These are phyloP conservation scores for Mizuhopecten yessoensis DNA, from an alignment of 1,140 invertebrate species.

Conservation along the genomic window DNA sequence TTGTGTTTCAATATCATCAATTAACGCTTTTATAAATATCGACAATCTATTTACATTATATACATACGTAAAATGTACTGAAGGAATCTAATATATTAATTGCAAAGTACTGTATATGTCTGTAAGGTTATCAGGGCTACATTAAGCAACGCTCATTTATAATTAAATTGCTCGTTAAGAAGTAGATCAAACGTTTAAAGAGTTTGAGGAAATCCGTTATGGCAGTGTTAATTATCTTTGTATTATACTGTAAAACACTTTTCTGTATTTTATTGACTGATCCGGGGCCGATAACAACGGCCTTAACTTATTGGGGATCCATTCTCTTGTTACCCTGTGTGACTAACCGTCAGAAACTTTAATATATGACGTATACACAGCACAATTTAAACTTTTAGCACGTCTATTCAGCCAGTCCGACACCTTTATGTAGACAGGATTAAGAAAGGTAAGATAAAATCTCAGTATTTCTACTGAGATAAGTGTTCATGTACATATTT, in stretches of 20 bases:
- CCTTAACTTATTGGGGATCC: too few relatives aligned
- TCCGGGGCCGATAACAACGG: not conserved
- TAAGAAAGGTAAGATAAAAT: not conserved
- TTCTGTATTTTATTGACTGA: not conserved
- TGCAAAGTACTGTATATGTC: too few relatives aligned
- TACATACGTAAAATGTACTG: too few relatives aligned
- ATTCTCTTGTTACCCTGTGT: too few relatives aligned
- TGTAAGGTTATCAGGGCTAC: too few relatives aligned
- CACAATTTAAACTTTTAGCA: not conserved
- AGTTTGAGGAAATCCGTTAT: not conserved
- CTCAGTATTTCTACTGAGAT: not conserved
- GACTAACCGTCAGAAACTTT: not conserved
- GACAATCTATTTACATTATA: too few relatives aligned
- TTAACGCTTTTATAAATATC: too few relatives aligned
- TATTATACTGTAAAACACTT: not conserved
- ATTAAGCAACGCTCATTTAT: too few relatives aligned
- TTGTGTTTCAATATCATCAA: too few relatives aligned
- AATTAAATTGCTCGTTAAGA: not conserved
- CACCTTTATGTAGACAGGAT: conserved; percentile 1
- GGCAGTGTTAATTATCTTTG: not conserved
- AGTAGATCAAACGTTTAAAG: not conserved
- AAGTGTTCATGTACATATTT: not conserved
- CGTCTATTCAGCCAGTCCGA: not conserved
- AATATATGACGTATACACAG: conserved; percentile 2
- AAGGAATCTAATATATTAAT: too few relatives aligned